Percentiles rank a stretch among this genome's conserved stretches.
These are phyloP conservation scores for Chionodraco myersi DNA, from an alignment of 2,113 vertebrate genomes.

Conservation along the genomic window DNA sequence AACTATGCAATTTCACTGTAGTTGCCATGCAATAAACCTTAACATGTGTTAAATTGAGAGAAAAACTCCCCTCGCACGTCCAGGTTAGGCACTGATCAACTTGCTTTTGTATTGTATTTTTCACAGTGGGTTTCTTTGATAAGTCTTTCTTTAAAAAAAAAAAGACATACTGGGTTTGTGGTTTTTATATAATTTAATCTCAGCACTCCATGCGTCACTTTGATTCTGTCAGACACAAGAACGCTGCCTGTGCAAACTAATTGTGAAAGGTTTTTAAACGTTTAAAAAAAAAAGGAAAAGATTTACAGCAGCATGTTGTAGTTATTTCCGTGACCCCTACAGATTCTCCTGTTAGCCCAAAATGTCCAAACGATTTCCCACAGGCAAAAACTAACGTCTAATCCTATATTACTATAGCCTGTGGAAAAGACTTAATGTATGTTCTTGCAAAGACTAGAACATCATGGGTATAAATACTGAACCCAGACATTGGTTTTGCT, in stretches of 20 bases:
- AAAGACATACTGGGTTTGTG: neutral
- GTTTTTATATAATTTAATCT: slow-evolving; percentile 11
- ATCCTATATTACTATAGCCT: slow-evolving; percentile 9
- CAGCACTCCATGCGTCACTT: neutral
- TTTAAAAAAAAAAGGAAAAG: too few species aligned
- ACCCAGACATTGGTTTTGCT: slow-evolving; percentile 2
- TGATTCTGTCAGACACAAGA: neutral
- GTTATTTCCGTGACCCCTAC: slow-evolving; percentile 12
- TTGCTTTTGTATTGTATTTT: neutral
- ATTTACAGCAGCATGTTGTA: neutral
- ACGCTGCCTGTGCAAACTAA: neutral
- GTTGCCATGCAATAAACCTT: neutral
- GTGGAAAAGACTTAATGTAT: neutral
- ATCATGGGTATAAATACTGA: neutral
- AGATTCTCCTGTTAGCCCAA: neutral
- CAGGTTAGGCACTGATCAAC: neutral
- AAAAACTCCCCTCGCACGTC: neutral
- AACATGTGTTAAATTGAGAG: slow-evolving; percentile 16
- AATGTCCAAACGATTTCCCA: neutral
- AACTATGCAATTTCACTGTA: slow-evolving; percentile 5
- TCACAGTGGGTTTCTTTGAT: neutral
- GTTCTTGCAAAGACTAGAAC: neutral
- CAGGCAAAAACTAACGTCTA: neutral
- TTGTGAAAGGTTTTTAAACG: neutral
- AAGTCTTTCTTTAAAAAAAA: neutral